A percentile compares a stretch with the other conserved stretches of the same genome.
phyloP scores from a whole-genome alignment of 2,797 vertebrate genomes.

The Chromis chromis region DNA sequence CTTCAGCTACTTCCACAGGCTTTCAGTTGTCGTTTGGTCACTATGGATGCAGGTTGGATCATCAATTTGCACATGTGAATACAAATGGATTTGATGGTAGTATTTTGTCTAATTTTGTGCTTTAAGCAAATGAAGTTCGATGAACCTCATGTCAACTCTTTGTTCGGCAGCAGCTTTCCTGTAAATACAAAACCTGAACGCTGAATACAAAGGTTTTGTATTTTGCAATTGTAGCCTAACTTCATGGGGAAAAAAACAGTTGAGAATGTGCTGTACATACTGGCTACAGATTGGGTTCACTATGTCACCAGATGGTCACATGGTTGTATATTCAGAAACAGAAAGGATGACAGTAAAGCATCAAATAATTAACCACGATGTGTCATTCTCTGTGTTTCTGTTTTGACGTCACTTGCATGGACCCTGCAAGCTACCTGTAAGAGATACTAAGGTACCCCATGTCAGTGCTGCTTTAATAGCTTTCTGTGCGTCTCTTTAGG shows the following conservation, averaged over 20 bases:
- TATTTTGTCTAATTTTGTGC: background rate
- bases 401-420: constrained; percentile 28
- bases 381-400: constrained; percentile 14
- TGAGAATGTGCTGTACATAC: background rate
- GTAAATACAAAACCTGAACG: constrained; percentile 9
- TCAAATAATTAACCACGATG: constrained; percentile 8
- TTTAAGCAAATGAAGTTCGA: background rate
- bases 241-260: background rate
- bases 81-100: background rate
- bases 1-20: constrained; percentile 1
- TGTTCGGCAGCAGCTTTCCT: background rate
- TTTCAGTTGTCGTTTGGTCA: constrained; percentile 17
- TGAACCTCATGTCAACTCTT: constrained; percentile 1
- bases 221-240: background rate
- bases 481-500: constrained; percentile 76
- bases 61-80: constrained; percentile 21
- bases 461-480: constrained; percentile 39
- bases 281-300: background rate
- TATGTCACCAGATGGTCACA: background rate
- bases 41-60: constrained; percentile 20
- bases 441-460: background rate
- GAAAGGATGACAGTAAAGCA: constrained; percentile 10
- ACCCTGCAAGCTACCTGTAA: background rate
- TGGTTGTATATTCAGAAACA: constrained; percentile 15
- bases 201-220: constrained; percentile 20